Base-by-base conservation (phyloP, 1,140 invertebrate species). In the Gryon sp. region DNA sequence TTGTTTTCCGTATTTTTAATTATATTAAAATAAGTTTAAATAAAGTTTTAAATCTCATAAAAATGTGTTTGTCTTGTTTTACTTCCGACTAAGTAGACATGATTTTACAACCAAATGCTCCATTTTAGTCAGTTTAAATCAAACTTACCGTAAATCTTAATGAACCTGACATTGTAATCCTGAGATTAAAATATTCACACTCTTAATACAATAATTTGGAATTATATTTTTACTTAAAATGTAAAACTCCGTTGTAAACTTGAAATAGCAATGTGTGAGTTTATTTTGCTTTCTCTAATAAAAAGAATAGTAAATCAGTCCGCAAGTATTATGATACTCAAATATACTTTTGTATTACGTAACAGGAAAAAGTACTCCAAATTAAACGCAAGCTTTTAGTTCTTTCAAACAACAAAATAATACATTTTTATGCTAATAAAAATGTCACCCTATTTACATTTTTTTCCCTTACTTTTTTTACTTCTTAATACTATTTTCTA, bases 231-330 rank as follows among this genome's bases (percentile, higher is more conserved):
- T 48, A 50, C 18, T 55, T 16, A 26, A 55, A 46, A 45, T 36
- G 30, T 19, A n/a, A n/a, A n/a, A n/a, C n/a, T n/a, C n/a, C n/a
- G n/a, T n/a, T 38, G 30, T 55, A 66, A 69, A 69, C 26, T 14
- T 69, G 62, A 38, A 68, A 40, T 18, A 60, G 53, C 66, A 60
- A 60, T 70, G 55, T 60, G 34, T 8, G 20, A n/a, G n/a, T 28
- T 30, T 28, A 12, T 14, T 45, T 52, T 60, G 30, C 68, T 72
- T 72, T 72, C 68, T 28, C 30, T 30, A 34, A 70, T 60, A 70
- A 68, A 70, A 60, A 59, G 40, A 32, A 43, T n/a, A 36, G 15
- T 70, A 70, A 70, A 69, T 60, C 52, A 19, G 22, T 11, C 12
- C 28, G 36, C 53, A 60, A 40, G 24, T 50, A 60, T 70, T 53